phyloP scores from a whole-genome alignment of 2,888 invertebrate species.

The Caenorhabditis sp. region DNA sequence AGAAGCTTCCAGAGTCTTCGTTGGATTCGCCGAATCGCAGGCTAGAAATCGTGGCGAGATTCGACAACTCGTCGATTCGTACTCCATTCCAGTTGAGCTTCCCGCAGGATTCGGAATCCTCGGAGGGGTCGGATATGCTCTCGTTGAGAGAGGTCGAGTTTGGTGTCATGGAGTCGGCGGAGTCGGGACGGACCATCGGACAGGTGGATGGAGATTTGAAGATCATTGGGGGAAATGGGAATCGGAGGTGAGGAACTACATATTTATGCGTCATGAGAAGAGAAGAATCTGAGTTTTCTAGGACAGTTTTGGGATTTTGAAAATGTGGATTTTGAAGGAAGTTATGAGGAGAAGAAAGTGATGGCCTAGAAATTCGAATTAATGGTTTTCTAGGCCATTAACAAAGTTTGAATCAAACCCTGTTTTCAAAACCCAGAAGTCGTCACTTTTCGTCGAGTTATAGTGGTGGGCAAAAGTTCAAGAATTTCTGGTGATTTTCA shows the following conservation, averaged over 20 bases:
- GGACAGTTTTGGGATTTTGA: not conserved
- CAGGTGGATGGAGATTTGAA: conserved; percentile 48
- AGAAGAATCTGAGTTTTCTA: too few relatives aligned
- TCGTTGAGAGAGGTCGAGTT: conserved; percentile 41
- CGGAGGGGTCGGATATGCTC: conserved; percentile 25
- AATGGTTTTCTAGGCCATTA: conserved; percentile 17
- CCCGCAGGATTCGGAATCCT: not conserved
- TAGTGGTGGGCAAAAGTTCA: too few relatives aligned
- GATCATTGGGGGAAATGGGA: conserved; percentile 42
- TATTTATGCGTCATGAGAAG: not conserved
- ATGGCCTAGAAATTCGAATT: not conserved
- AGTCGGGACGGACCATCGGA: conserved; percentile 54
- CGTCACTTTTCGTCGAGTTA: too few relatives aligned
- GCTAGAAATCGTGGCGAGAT: conserved; percentile 36
- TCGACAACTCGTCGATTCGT: conserved; percentile 20
- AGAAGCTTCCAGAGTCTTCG: not conserved
- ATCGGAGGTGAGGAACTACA: conserved; percentile 1
- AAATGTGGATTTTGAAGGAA: not conserved
- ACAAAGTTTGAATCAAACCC: too few relatives aligned
- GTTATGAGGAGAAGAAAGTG: not conserved
- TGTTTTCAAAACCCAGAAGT: not conserved
- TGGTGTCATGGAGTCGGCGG: conserved; percentile 26
- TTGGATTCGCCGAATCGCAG: not conserved
- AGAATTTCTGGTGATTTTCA: too few relatives aligned
- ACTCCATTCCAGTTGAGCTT: conserved; percentile 20